Evolutionary conservation across 2,797 vertebrate species (phyloP).

Genomic region (Hippopotamyrus pictus): DNA sequence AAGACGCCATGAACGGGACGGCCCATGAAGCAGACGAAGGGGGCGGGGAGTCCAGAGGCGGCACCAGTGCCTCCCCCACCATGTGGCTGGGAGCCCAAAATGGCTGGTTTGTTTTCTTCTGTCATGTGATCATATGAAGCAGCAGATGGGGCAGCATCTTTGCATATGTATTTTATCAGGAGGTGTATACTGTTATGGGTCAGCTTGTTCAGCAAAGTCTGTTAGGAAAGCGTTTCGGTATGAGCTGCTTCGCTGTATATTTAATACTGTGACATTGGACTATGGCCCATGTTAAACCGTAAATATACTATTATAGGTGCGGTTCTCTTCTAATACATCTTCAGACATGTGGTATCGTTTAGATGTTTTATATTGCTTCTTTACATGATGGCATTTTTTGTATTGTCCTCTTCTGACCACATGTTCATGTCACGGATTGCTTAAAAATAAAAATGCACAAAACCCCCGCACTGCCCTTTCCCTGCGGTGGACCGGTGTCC

Average conservation of each 20-base stretch:
- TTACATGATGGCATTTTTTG: not conserved
- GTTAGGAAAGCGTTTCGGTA: not conserved
- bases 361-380: not conserved
- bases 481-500: not conserved
- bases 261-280: not conserved
- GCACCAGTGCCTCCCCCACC: constrained; percentile 83
- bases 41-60: constrained; percentile 61
- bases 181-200: not conserved
- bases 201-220: not conserved
- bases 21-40: constrained; percentile 66
- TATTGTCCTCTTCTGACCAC: not conserved
- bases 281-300: not conserved
- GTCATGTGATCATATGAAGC: not conserved
- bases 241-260: not conserved
- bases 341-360: not conserved
- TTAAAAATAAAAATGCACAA: not conserved
- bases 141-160: not conserved
- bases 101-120: constrained; percentile 72
- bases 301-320: not conserved
- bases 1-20: constrained; percentile 56
- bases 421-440: not conserved
- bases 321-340: not conserved
- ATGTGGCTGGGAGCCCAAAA: constrained; percentile 99
- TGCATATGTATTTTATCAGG: not conserved
- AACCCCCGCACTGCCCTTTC: not conserved